A percentile compares a stretch with the other conserved stretches of the same genome.
Evolutionary conservation across 2,113 vertebrate genomes (phyloP).

Genomic region (Nannospalax galili): DNA sequence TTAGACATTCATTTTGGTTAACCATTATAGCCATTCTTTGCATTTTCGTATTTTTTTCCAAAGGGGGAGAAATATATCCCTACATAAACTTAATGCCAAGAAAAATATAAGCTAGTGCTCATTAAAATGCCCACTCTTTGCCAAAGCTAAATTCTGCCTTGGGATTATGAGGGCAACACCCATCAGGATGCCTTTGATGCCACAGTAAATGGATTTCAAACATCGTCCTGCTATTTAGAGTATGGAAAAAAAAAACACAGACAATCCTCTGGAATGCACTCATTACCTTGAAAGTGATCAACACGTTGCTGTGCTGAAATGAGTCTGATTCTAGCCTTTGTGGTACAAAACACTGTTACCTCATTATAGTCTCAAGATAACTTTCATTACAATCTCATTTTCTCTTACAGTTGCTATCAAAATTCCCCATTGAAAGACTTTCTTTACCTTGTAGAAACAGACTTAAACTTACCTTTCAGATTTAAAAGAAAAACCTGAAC

Average conservation of each 20-base stretch:
- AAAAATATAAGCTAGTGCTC: slow-evolving; percentile 69
- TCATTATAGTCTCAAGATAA: slow-evolving; percentile 50
- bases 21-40: slow-evolving; percentile 51
- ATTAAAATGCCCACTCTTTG: slow-evolving; percentile 65
- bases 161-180: slow-evolving; percentile 52
- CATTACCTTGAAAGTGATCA: slow-evolving; percentile 76
- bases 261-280: slow-evolving; percentile 66
- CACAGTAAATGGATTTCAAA: slow-evolving; percentile 66
- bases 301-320: slow-evolving; percentile 67
- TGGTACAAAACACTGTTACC: slow-evolving; percentile 56
- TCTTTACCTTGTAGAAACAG: slow-evolving; percentile 22
- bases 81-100: slow-evolving; percentile 62
- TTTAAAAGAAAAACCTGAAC: neutral
- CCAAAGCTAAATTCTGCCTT: slow-evolving; percentile 75
- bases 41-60: slow-evolving; percentile 65
- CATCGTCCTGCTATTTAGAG: slow-evolving; percentile 73
- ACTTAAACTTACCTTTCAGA: slow-evolving; percentile 22
- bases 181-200: slow-evolving; percentile 17
- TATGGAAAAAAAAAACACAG: slow-evolving; percentile 67
- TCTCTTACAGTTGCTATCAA: slow-evolving; percentile 44
- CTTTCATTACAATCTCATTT: slow-evolving; percentile 36
- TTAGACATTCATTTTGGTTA: slow-evolving; percentile 65
- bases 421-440: slow-evolving; percentile 57
- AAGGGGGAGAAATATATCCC: slow-evolving; percentile 16
- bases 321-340: slow-evolving; percentile 61